Evolutionary conservation across 1,140 invertebrate species (phyloP).

Genomic region (Diuraphis noxia): DNA sequence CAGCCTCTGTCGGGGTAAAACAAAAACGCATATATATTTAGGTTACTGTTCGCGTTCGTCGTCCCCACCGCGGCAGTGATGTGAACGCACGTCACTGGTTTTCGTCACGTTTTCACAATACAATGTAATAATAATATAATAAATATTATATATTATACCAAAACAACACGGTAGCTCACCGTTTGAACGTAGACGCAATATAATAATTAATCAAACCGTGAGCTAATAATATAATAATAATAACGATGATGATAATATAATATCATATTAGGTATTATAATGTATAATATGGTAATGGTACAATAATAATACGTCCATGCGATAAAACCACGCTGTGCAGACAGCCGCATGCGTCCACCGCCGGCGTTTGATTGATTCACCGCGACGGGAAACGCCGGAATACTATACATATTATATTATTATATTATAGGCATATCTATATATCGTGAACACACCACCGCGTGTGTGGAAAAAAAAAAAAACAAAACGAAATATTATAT

Average conservation of each 20-base stretch:
- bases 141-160: too few relatives aligned
- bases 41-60: not conserved
- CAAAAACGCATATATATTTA: not conserved
- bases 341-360: not conserved
- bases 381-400: not conserved
- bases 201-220: not conserved
- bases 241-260: too few relatives aligned
- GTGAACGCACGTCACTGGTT: not conserved
- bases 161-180: not conserved
- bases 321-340: not conserved
- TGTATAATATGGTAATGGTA: not conserved
- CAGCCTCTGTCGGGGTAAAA: not conserved
- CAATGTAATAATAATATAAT: not conserved
- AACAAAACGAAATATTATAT: not conserved
- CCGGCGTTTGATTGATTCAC: not conserved
- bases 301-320: not conserved
- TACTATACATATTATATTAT: not conserved
- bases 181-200: not conserved
- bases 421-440: too few relatives aligned
- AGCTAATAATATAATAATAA: not conserved
- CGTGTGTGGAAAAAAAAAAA: not conserved
- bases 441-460: too few relatives aligned
- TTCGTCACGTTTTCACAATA: not conserved
- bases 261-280: not conserved
- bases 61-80: not conserved